phyloP scores from a whole-genome alignment of 2,888 invertebrate genomes.

The Ophioninae sp. region DNA sequence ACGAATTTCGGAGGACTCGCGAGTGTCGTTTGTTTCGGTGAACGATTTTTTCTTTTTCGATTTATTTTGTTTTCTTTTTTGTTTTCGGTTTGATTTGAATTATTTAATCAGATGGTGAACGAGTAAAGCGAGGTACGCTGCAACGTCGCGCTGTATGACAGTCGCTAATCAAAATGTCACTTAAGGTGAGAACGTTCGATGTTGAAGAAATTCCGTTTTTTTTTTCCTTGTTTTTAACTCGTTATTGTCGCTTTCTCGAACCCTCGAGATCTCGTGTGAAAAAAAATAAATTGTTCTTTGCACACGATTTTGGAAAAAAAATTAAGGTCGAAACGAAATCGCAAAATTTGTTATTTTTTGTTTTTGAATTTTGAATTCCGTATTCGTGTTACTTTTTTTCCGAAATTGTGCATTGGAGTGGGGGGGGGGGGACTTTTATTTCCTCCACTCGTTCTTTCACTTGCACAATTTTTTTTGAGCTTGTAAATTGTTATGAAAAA shows the following conservation, averaged over 20 bases:
- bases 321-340: too few species aligned
- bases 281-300: not conserved
- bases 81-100: not conserved
- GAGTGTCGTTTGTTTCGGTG: not conserved
- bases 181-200: slow-evolving; percentile 73
- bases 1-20: not conserved
- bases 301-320: not conserved
- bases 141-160: slow-evolving; percentile 68
- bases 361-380: too few species aligned
- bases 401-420: too few species aligned
- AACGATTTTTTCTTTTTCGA: slow-evolving; percentile 8
- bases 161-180: slow-evolving; percentile 76
- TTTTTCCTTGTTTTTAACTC: not conserved
- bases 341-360: too few species aligned
- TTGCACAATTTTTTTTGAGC: too few species aligned
- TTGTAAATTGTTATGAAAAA: too few species aligned
- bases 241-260: too few species aligned
- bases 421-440: too few species aligned
- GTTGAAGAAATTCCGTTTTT: not conserved
- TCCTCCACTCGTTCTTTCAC: too few species aligned
- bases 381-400: too few species aligned
- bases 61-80: not conserved
- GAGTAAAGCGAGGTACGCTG: slow-evolving; percentile 68
- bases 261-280: not conserved
- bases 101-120: slow-evolving; percentile 62